Base-by-base conservation (phyloP, 2,797 vertebrate species). In the Halcyon leucocephala region DNA sequence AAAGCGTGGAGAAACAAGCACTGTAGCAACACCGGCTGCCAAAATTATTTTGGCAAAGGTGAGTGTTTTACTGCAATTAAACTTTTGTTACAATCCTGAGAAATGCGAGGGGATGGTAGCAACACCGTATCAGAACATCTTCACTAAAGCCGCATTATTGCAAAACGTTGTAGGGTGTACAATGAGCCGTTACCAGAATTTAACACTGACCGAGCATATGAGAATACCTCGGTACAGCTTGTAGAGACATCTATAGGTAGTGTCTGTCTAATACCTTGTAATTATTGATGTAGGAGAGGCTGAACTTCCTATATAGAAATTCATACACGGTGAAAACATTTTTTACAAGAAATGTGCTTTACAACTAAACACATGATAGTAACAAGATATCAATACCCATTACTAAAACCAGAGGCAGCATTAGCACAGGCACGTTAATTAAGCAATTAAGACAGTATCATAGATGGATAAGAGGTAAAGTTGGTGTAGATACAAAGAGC, bases 281-380 rank as follows among this genome's bases (percentile, higher is more conserved):
- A 97, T 97, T 94, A 97, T 94, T 94, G 86, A 93, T 12, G 6
- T 46, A 84, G 88, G 60, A 80, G 37, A 92, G 62, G 77, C 89
- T 95, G 95, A 93, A 97, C 93, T 97, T 95, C 89, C 81, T 84
- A 95, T 44, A 67, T 21, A 94, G 89, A 88, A 95, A 96, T 95
- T 35, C 49, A 85, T 33, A 76, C 35, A 86, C 94, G 41, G 60
- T 61, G 52, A 51, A 91, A 97, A 93, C 93, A n/a, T 55, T n/a
- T n/a, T 95, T 90, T 49, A 78, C 39, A 52, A 72, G 71, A 61
- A 94, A 91, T 17, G 29, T 33, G 42, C 87, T 97, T 97, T 39
- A 72, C 82, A 95, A 64, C 61, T 79, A 49, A 84, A 78, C 57
- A 73, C 86, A 42, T 35, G 60, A 65, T 7, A 79, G n/a, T 10